Base-by-base conservation (phyloP, 2,113 vertebrate species). In the Muntiacus reevesi region DNA sequence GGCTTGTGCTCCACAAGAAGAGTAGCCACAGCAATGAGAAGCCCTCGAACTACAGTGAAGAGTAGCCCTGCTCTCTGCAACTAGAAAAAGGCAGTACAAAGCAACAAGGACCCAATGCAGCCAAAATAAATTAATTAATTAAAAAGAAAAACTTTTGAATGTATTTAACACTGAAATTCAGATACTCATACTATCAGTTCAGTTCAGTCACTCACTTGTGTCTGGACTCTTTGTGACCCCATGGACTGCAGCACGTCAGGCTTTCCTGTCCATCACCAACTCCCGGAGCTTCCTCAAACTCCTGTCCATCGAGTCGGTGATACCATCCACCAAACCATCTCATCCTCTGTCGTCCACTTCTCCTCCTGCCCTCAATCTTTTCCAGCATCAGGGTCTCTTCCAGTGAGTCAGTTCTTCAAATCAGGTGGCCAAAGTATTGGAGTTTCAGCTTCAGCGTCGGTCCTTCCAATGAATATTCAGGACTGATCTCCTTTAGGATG, bases 241-340 rank as follows among this genome's bases (percentile, higher is more conserved):
- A 36, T 71, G 33, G n/a, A 71, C 10, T 23, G 10, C 1, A 71
- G 67, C n/a, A 23, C 2, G 5, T 36, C 19, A 71, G 67, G 19
- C 19, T 23, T 71, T 12, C n/a, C n/a, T 12, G 19, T 40, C 19
- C 67, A 23, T 23, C n/a, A 71, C n/a, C 4, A 12, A 19, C n/a
- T 40, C 67, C 19, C 5, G 11, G 67, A 40, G n/a, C 10, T 71
- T 71, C 23, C 5, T 71, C 10, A 71, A 6, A 71, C n/a, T 71
- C 67, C 2, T 71, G n/a, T 71, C 67, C 10, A 1, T 36, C 0
- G 8, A 71, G n/a, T 71, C 0, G 0, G 67, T 71, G 67, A 40
- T 71, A n/a, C n/a, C 67, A 40, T 71, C 10, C 67, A 71, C n/a
- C n/a, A 71, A 36, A 71, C 67, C 19, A 40, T 40, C 21, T 71